Evolutionary conservation across 2,113 vertebrate genomes (phyloP).

Genomic region (Morone chrysops): DNA sequence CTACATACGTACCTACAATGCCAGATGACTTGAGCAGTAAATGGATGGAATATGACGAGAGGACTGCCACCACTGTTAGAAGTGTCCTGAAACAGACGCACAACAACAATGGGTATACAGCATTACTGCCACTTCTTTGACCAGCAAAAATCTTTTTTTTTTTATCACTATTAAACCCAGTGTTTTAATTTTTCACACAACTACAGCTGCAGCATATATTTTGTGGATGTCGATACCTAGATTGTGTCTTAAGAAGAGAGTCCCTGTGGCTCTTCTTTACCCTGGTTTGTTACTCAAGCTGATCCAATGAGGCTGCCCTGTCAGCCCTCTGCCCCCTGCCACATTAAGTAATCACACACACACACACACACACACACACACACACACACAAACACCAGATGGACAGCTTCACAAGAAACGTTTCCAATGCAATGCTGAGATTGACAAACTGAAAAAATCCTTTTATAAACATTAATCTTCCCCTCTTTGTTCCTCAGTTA

Average conservation of each 20-base stretch:
- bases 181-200: background rate
- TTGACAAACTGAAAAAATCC: conserved; percentile 43
- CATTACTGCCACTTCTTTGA: background rate
- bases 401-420: conserved; percentile 47
- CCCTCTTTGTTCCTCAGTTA: conserved; percentile 22
- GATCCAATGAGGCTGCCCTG: conserved; percentile 38
- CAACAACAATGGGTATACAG: background rate
- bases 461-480: conserved; percentile 47
- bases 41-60: conserved; percentile 98
- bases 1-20: conserved; percentile 89
- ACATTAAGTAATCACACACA: conserved; percentile 22
- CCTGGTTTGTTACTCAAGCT: conserved; percentile 62
- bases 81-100: conserved; percentile 87
- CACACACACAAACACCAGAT: conserved; percentile 44
- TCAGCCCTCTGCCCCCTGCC: conserved; percentile 44
- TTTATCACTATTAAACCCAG: background rate
- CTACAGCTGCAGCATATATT: conserved; percentile 62
- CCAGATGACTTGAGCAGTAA: conserved; percentile 96
- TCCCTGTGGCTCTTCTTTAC: conserved; percentile 47
- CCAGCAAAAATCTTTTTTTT: background rate
- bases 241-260: conserved; percentile 29
- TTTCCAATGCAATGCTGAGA: conserved; percentile 31
- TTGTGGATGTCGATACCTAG: conserved; percentile 18
- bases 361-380: conserved; percentile 21
- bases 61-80: conserved; percentile 90